phyloP scores from a whole-genome alignment of 2,888 invertebrate genomes.

The Apodemia hepburni region DNA sequence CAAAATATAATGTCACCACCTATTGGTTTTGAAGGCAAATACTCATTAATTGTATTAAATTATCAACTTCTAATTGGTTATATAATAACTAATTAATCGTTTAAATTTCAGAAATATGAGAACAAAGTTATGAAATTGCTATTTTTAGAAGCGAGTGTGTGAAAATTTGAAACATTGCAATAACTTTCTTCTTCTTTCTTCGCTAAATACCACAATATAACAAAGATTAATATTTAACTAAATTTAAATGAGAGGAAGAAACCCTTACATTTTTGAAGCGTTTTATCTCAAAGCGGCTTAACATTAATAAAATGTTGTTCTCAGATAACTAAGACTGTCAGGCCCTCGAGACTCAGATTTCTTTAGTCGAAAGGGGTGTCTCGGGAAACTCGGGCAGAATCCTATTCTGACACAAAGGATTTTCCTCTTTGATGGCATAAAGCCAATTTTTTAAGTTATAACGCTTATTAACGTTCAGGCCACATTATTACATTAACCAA shows the following conservation, averaged over 20 bases:
- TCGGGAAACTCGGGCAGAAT: conserved; percentile 38
- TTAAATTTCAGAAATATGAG: neutral
- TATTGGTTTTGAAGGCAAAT: neutral
- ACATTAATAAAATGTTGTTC: conserved; percentile 30
- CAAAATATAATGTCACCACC: too few species aligned
- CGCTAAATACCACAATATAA: too few species aligned
- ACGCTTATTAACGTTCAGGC: conserved; percentile 38
- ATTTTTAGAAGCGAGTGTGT: too few species aligned
- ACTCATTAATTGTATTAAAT: neutral
- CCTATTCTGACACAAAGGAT: conserved; percentile 41
- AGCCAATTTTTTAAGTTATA: conserved; percentile 40
- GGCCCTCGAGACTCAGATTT: conserved; percentile 34
- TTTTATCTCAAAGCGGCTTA: conserved; percentile 22
- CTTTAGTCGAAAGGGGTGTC: conserved; percentile 35
- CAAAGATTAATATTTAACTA: conserved; percentile 2
- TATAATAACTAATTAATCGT: neutral
- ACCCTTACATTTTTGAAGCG: conserved; percentile 4
- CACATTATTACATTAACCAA: conserved; percentile 37
- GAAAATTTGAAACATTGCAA: too few species aligned
- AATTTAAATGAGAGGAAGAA: neutral
- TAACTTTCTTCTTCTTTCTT: too few species aligned
- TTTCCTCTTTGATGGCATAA: conserved; percentile 37
- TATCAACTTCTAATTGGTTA: neutral
- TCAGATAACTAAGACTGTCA: conserved; percentile 34
- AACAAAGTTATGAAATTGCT: too few species aligned